A percentile compares a stretch with the other conserved stretches of the same genome.
phyloP scores from a whole-genome alignment of 2,888 invertebrate species.

The Noctuana brunneofusca region DNA sequence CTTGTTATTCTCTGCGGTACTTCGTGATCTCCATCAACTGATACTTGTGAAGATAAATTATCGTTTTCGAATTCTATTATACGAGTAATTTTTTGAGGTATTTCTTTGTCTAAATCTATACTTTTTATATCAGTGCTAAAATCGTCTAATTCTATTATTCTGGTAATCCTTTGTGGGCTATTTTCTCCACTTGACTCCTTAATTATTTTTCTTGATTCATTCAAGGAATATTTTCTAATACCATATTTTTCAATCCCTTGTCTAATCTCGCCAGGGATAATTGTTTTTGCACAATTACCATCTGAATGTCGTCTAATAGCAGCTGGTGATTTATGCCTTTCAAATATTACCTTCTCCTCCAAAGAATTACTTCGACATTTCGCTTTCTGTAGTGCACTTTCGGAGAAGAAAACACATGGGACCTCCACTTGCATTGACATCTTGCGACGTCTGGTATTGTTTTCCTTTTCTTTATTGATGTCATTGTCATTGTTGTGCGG shows the following conservation, averaged over 20 bases:
- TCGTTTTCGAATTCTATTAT: slow-evolving; percentile 74
- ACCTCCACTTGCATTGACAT: slow-evolving; percentile 82
- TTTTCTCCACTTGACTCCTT: slow-evolving; percentile 51
- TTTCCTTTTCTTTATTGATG: slow-evolving; percentile 73
- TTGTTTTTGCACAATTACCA: slow-evolving; percentile 59
- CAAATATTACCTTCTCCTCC: slow-evolving; percentile 72
- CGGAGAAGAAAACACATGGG: slow-evolving; percentile 79
- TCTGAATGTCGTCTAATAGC: slow-evolving; percentile 60
- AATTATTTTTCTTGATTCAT: slow-evolving; percentile 20
- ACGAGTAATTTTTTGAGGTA: slow-evolving; percentile 71
- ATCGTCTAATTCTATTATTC: slow-evolving; percentile 75
- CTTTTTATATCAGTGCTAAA: slow-evolving; percentile 50
- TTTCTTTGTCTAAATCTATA: slow-evolving; percentile 63
- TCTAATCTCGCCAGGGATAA: slow-evolving; percentile 54
- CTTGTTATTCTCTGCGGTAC: slow-evolving; percentile 69
- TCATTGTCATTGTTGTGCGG: slow-evolving; percentile 72
- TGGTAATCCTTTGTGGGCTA: slow-evolving; percentile 71
- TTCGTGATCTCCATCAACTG: slow-evolving; percentile 59
- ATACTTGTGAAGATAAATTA: slow-evolving; percentile 55
- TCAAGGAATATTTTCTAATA: slow-evolving; percentile 44
- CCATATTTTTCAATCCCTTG: slow-evolving; percentile 53
- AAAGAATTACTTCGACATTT: slow-evolving; percentile 74
- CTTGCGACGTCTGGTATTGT: slow-evolving; percentile 69
- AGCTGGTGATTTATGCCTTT: slow-evolving; percentile 60
- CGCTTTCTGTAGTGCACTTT: slow-evolving; percentile 75